A percentile compares a stretch with the other conserved stretches of the same genome.
These are phyloP conservation scores for Neodontobutis hainanensis DNA, from an alignment of 2,113 vertebrate species.

Conservation along the genomic window DNA sequence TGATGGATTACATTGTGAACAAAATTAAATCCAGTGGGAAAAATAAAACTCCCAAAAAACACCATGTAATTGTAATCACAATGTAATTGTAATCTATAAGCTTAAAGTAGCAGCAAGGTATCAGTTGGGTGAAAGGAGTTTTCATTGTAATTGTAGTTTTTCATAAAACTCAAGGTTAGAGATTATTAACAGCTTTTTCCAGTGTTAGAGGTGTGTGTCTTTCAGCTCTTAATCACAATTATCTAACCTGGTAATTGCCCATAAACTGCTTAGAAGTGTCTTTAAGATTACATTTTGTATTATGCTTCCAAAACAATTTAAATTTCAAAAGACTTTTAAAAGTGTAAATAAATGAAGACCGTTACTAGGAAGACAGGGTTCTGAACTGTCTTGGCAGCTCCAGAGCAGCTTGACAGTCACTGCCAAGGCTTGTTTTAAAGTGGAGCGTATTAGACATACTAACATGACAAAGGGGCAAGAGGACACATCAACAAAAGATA, in stretches of 20 bases:
- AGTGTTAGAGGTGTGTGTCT: no score
- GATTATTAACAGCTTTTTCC: no score
- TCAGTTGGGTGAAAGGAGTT: no score
- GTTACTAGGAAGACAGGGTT: conserved; percentile 17
- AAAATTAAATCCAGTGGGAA: no score
- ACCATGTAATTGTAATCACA: no score
- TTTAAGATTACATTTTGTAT: conserved; percentile 4
- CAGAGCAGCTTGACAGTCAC: conserved; percentile 35
- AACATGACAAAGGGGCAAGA: conserved; percentile 42
- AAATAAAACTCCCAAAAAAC: no score
- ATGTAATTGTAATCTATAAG: no score
- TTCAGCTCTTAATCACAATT: neutral
- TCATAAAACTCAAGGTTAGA: neutral
- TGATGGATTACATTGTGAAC: neutral
- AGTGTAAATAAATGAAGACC: conserved; percentile 11
- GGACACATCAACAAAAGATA: conserved; percentile 63
- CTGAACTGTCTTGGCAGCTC: conserved; percentile 36
- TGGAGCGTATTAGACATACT: conserved; percentile 19
- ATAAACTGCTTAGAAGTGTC: neutral
- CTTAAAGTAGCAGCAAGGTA: no score
- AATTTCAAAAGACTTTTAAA: conserved; percentile 10
- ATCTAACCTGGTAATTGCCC: neutral
- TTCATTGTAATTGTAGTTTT: neutral
- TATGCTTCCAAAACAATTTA: conserved; percentile 18
- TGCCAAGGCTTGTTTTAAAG: conserved; percentile 38